Evolutionary conservation across 2,113 vertebrate genomes (phyloP).

Genomic region (Eubucco bourcierii): DNA sequence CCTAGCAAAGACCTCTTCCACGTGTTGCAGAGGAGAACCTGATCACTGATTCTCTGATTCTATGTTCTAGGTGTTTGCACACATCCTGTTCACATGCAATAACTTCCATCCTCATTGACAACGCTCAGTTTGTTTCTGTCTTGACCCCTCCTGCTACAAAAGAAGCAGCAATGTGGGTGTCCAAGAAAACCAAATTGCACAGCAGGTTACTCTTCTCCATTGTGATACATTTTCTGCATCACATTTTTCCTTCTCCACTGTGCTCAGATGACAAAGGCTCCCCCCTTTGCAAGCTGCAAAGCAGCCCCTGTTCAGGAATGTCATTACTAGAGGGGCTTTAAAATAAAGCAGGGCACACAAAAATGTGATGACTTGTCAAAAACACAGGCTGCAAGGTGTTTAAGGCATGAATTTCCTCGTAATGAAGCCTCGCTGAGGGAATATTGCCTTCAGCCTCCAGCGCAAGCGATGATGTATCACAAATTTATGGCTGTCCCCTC

Average conservation of each 20-base stretch:
- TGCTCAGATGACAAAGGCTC: background rate
- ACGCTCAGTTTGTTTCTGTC: fast-evolving
- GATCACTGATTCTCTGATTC: too few species aligned
- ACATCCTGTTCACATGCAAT: too few species aligned
- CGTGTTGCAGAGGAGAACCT: fast-evolving
- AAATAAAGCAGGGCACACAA: slow-evolving; percentile 59
- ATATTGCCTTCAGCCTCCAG: slow-evolving; percentile 35
- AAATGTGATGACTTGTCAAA: slow-evolving; percentile 63
- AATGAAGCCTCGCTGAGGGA: slow-evolving; percentile 27
- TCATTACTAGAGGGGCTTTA: slow-evolving; percentile 25
- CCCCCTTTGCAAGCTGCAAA: background rate
- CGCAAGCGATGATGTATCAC: slow-evolving; percentile 28
- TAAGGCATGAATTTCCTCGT: slow-evolving; percentile 71
- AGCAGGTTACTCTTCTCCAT: background rate
- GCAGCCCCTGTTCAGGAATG: slow-evolving; percentile 25
- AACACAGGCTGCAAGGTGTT: slow-evolving; percentile 62
- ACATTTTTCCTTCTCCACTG: background rate
- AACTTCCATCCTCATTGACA: background rate
- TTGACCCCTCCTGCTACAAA: background rate
- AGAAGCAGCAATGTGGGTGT: background rate
- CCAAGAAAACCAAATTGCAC: background rate
- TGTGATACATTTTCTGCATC: background rate
- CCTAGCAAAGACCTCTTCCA: background rate
- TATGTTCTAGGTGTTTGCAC: too few species aligned
- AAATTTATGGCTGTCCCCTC: slow-evolving; percentile 52